Conservation (phyloP, 2,113 vertebrate species). For the Barbus barbus region DNA sequence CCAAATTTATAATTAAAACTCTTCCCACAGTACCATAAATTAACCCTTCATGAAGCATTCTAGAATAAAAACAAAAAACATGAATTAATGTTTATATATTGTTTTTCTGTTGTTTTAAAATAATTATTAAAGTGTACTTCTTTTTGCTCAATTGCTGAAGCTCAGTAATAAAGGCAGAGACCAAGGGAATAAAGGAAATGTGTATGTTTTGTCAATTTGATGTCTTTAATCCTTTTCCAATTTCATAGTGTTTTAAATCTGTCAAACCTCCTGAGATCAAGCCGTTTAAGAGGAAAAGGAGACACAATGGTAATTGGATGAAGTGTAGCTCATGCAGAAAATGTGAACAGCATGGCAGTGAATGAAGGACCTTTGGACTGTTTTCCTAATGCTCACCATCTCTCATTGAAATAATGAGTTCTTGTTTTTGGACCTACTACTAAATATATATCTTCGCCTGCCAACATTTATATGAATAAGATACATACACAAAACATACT, state of each 20-base stretch:
- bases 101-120: background rate
- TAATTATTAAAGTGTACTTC: background rate
- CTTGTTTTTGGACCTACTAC: background rate
- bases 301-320: background rate
- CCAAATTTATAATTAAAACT: background rate
- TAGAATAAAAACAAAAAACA: background rate
- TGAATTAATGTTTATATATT: background rate
- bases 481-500: no score
- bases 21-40: background rate
- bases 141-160: background rate
- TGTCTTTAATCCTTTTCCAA: background rate
- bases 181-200: no score
- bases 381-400: background rate
- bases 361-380: background rate
- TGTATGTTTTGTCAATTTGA: background rate
- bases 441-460: background rate
- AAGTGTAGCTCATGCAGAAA: background rate
- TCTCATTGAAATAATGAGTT: background rate
- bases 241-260: background rate
- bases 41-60: background rate
- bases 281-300: no score
- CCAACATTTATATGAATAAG: background rate
- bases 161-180: background rate
- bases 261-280: no score
- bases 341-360: background rate